These are phyloP conservation scores for Dufourea novaeangliae DNA, from an alignment of 1,140 invertebrate genomes.

Conservation along the genomic window DNA sequence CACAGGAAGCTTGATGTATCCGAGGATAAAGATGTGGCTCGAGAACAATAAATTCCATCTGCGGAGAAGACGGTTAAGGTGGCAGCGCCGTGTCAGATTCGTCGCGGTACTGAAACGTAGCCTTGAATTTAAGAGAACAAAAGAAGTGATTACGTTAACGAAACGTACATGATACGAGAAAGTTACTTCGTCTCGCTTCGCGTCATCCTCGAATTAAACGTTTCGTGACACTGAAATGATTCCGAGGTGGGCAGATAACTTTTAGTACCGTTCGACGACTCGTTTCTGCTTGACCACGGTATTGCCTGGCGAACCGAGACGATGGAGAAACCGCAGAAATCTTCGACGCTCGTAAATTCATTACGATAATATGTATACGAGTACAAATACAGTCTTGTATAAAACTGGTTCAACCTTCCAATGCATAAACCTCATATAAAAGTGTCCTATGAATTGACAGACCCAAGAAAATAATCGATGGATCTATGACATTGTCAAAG, in stretches of 20 bases:
- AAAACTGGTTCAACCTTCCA: too few species aligned
- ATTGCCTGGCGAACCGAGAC: background rate
- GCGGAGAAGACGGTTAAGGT: constrained; percentile 37
- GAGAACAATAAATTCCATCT: constrained; percentile 40
- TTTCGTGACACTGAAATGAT: too few species aligned
- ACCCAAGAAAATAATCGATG: too few species aligned
- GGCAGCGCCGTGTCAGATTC: constrained; percentile 19
- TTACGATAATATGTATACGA: too few species aligned
- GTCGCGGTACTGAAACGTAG: constrained; percentile 28
- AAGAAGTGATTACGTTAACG: constrained; percentile 33
- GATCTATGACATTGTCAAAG: too few species aligned
- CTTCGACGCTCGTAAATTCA: too few species aligned
- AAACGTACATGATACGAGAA: constrained; percentile 40
- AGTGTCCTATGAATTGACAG: too few species aligned
- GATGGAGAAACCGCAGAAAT: constrained; percentile 1
- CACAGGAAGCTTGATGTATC: background rate
- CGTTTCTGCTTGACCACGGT: background rate
- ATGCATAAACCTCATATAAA: too few species aligned
- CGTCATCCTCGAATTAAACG: background rate
- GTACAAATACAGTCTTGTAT: too few species aligned
- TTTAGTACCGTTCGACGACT: background rate
- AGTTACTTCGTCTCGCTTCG: constrained; percentile 3
- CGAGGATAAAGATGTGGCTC: constrained; percentile 6
- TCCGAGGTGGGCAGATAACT: background rate
- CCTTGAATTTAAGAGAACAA: constrained; percentile 55